Evolutionary conservation across 2,797 vertebrate genomes (phyloP).

Genomic region (Halcyon chelicuti): DNA sequence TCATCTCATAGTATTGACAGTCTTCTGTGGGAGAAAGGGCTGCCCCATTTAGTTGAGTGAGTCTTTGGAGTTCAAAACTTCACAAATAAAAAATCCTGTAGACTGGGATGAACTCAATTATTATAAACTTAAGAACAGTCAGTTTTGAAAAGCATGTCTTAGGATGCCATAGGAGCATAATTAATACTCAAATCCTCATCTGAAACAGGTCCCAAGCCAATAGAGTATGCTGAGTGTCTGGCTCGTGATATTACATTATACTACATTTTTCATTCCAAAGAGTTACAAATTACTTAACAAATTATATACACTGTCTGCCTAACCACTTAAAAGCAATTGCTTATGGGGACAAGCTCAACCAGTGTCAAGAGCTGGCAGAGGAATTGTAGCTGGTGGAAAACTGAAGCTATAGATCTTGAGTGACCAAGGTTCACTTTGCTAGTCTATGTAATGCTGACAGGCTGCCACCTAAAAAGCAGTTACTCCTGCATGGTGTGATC

Average conservation of each 20-base stretch:
- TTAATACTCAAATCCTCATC: neutral
- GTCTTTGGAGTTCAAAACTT: neutral
- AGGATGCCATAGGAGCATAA: neutral
- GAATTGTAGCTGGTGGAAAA: neutral
- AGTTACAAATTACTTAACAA: slow-evolving; percentile 22
- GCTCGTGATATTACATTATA: neutral
- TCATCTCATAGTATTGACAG: neutral
- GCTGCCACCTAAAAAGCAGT: neutral
- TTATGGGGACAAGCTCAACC: neutral
- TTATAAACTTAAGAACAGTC: neutral
- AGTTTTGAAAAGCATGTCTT: neutral
- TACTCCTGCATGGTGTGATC: neutral
- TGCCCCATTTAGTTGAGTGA: neutral
- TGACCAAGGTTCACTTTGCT: neutral
- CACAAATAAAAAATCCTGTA: neutral
- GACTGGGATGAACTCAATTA: neutral
- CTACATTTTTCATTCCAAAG: slow-evolving; percentile 1
- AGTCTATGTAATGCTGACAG: neutral
- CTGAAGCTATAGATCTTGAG: neutral
- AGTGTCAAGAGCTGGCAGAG: neutral
- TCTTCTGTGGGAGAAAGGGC: neutral
- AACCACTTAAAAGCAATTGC: slow-evolving; percentile 15
- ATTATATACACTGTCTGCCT: neutral
- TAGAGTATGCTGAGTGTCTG: neutral
- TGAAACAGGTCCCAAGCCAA: neutral